Evolutionary conservation across 1,140 invertebrate species (phyloP), one percentile per base, ranked within the genome.

Genomic region (Drosophila carrolli): DNA sequence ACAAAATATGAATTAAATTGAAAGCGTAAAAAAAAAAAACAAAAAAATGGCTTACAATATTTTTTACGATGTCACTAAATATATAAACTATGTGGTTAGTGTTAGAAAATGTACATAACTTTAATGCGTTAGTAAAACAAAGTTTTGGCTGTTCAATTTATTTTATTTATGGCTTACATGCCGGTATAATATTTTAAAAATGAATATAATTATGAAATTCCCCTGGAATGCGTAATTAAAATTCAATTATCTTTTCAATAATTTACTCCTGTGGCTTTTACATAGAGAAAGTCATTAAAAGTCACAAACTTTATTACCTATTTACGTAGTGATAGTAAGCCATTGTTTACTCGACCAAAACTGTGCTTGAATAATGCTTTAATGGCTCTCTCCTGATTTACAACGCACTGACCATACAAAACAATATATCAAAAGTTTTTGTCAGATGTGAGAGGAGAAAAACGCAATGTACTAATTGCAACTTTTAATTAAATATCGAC

Each of bases 401-500:
- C 40, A 56, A 55, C 57, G 16, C 37, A 19, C 19, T 38, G 38
- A 46, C 40, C 47, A 48, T 19, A 40, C 35, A 47, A 14, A 41
- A 46, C 66, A n/a, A 71, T 71, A 50, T 58, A 72, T 72, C 66
- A 75, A 50, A 75, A 75, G 37, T 75, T 75, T 53, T 66, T 55
- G 60, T 50, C 53, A 57, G 40, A 50, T 51, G 51, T 35, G 41
- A 53, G 16, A 14, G 35, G 13, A 51, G 32, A 51, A 65, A 58
- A 56, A 47, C 11, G 27, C 32, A 29, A 58, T 51, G 70, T 84
- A 65, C 70, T 71, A 75, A 84, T 81, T 84, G 82, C 67, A 77
- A 77, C 40, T 78, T 86, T 85, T 85, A 88, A 85, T 85, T 82
- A 78, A 88, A 82, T 71, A 88, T 82, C 78, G 61, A 82, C 61